Evolutionary conservation across 2,113 vertebrate genomes (phyloP).

Genomic region (Xenopus borealis): DNA sequence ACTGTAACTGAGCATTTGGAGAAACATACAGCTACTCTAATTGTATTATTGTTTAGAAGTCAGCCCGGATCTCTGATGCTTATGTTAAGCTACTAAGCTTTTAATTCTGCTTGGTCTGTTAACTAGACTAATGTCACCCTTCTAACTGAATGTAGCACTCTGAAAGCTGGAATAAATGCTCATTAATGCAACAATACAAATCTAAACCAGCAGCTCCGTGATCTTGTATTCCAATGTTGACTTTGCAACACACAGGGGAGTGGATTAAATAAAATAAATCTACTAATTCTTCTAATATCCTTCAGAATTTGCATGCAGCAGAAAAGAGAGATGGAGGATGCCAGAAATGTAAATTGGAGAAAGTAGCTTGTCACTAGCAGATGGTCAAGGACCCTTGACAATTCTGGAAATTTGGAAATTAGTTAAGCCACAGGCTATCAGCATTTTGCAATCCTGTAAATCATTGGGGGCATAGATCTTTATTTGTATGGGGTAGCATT

Average conservation of each 20-base stretch:
- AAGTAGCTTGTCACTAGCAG: constrained; percentile 41
- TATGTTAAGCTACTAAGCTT: constrained; percentile 12
- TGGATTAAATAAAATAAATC: constrained; percentile 37
- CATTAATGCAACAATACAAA: constrained; percentile 11
- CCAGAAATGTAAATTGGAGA: constrained; percentile 35
- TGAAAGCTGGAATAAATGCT: constrained; percentile 22
- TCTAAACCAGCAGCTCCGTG: constrained; percentile 21
- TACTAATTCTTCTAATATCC: constrained; percentile 42
- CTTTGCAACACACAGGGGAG: constrained; percentile 29
- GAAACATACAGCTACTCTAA: no score
- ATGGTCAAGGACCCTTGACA: constrained; percentile 45
- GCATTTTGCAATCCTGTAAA: constrained; percentile 9
- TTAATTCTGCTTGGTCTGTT: constrained; percentile 34
- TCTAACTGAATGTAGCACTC: constrained; percentile 2
- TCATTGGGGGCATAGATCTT: neutral
- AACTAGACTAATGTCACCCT: constrained; percentile 7
- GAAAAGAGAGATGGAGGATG: constrained; percentile 4
- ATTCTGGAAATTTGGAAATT: constrained; percentile 32
- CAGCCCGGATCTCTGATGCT: no score
- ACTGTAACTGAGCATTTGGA: no score
- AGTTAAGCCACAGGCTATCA: constrained; percentile 31
- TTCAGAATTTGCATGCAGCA: constrained; percentile 24
- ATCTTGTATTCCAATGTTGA: constrained; percentile 25
- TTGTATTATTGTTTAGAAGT: no score
- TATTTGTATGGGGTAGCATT: no score